phyloP scores from a whole-genome alignment of 2,888 invertebrate genomes.

The Ctena decussata region DNA sequence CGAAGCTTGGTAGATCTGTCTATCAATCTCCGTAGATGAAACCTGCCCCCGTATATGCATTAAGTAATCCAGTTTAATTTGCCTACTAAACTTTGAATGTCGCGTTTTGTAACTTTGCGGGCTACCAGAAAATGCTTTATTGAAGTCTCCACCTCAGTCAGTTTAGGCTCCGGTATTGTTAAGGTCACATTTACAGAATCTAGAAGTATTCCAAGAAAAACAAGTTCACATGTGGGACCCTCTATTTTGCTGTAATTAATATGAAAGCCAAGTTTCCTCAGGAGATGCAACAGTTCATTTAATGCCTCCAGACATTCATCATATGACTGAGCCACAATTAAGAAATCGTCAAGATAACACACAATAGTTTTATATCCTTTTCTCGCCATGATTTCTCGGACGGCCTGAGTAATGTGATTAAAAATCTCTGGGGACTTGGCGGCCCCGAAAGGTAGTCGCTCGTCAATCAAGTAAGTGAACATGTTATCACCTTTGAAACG shows the following conservation, averaged over 20 bases:
- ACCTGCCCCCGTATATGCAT: constrained; percentile 26
- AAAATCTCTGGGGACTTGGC: constrained; percentile 10
- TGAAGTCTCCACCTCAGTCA: neutral
- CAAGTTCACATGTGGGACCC: neutral
- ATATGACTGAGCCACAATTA: constrained; percentile 9
- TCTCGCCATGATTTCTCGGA: constrained; percentile 10
- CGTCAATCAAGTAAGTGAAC: constrained; percentile 27
- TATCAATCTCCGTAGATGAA: constrained; percentile 11
- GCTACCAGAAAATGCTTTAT: neutral
- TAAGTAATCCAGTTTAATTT: constrained; percentile 24
- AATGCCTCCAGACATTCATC: constrained; percentile 10
- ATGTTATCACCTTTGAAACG: constrained; percentile 6
- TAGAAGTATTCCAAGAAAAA: neutral
- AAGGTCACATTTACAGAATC: neutral
- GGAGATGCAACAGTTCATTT: neutral
- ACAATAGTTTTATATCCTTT: constrained; percentile 2
- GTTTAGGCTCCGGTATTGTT: neutral
- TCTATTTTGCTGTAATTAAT: constrained; percentile 40
- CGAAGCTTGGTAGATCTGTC: neutral
- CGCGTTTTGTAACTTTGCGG: constrained; percentile 8
- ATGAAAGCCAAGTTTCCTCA: constrained; percentile 23
- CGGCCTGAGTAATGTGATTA: constrained; percentile 20
- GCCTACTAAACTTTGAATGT: constrained; percentile 26
- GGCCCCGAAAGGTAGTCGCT: constrained; percentile 24
- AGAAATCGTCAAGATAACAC: constrained; percentile 25